Evolutionary conservation across 2,888 invertebrate genomes (phyloP).

Genomic region (Philopedon plagiatum): DNA sequence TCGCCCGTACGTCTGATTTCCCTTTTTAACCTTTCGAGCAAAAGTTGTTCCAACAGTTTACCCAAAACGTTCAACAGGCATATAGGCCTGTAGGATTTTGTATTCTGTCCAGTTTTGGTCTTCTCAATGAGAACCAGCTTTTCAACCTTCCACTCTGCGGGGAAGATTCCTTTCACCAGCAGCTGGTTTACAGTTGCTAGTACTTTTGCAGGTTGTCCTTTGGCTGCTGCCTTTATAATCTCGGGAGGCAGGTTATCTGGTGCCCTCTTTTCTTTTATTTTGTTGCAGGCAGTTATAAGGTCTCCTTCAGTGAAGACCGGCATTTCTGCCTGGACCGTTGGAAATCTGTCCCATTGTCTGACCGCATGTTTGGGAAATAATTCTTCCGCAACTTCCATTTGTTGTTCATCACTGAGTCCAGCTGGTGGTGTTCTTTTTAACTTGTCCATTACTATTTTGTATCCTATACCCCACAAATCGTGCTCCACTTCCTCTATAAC

Average conservation of each 20-base stretch:
- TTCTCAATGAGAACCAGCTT: constrained; percentile 29
- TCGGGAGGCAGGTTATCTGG: background rate
- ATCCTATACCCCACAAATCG: background rate
- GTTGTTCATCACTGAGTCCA: background rate
- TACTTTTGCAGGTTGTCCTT: background rate
- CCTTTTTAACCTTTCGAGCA: constrained; percentile 10
- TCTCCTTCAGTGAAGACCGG: background rate
- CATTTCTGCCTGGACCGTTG: background rate
- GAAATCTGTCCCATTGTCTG: background rate
- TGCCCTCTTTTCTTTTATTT: background rate
- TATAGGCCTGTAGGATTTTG: constrained; percentile 19
- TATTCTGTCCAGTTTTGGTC: background rate
- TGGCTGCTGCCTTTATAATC: background rate
- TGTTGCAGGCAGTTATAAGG: background rate
- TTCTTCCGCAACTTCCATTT: background rate
- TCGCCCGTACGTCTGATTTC: constrained; percentile 16
- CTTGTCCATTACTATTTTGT: constrained; percentile 34
- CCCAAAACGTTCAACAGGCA: constrained; percentile 29
- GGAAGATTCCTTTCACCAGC: constrained; percentile 16
- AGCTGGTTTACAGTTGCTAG: background rate
- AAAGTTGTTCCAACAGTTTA: constrained; percentile 26
- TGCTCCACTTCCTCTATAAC: constrained; percentile 5
- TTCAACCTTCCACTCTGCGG: constrained; percentile 29
- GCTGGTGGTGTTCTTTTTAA: background rate
- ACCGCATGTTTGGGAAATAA: constrained; percentile 6